Evolutionary conservation across 1,140 invertebrate genomes (phyloP), one percentile per base, ranked within the genome.

Genomic region (Druon quercuslanigerum): DNA sequence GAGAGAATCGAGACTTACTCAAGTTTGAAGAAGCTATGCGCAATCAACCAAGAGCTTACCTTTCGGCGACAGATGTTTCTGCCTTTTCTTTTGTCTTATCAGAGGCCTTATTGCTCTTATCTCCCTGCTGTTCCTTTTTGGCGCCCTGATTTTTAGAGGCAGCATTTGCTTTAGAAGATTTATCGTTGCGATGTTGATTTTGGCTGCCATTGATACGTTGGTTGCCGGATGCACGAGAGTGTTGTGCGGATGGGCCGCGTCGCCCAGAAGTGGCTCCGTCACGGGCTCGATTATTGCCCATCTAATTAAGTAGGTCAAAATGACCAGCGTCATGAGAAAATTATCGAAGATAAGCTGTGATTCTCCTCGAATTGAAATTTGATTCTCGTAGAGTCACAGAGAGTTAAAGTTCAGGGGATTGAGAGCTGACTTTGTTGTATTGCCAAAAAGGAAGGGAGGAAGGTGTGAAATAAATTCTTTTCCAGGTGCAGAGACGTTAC

Each of bases 201-300:
- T 91, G 90, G 88, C 90, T 91, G 89, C 91, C 91, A 87, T 91
- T 90, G 87, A 89, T 89, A 90, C 90, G 91, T 87, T 92, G 90
- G 85, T 88, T 90, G 88, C 89, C 90, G 85, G 90, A 91, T 82
- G 87, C 85, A 90, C 90, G 90, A 90, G 88, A 90, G 87, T 89
- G 88, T 89, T 89, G 88, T 88, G 86, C 83, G 82, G 88, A 88
- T 86, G 86, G 90, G 89, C 89, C 89, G 85, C 90, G 90, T 89
- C 90, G 89, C 84, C 90, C 90, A 88, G 40, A 46, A 46, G 85
- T 88, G 86, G 87, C 85, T 86, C 89, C 88, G 86, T 92, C 90
- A 86, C 90, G 91, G 88, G 90, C 90, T 81, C 91, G 90, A 90
- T 91, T 91, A 90, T 91, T 91, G 85, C 91, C 91, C 89, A 92